Percentiles rank a stretch among this genome's conserved stretches.
Evolutionary conservation across 2,797 vertebrate genomes (phyloP).

Genomic region (Cirrhinus mrigala): DNA sequence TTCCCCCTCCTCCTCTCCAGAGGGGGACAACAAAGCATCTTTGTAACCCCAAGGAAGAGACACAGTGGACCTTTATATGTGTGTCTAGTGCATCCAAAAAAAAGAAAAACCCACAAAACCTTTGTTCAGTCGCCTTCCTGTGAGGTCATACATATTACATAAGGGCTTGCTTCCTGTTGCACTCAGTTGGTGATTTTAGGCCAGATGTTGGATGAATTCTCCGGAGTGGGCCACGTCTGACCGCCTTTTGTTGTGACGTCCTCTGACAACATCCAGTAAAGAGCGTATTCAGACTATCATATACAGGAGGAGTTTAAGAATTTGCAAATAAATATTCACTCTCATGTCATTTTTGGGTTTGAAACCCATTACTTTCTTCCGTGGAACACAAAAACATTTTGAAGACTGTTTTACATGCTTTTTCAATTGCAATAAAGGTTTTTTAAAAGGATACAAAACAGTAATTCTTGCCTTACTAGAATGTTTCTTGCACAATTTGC

Average conservation of each 20-base stretch:
- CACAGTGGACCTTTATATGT: constrained; percentile 53
- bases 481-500: not conserved
- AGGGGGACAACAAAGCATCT: constrained; percentile 52
- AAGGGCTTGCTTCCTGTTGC: constrained; percentile 58
- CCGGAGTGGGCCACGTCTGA: constrained; percentile 28
- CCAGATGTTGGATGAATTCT: constrained; percentile 41
- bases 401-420: not conserved
- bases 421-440: not conserved
- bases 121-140: constrained; percentile 66
- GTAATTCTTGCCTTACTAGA: not conserved
- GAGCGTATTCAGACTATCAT: not conserved
- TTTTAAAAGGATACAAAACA: not conserved
- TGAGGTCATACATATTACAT: constrained; percentile 74
- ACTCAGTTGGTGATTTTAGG: constrained; percentile 23
- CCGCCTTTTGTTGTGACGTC: not conserved
- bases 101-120: constrained; percentile 47
- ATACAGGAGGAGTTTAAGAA: not conserved
- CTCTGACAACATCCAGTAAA: not conserved
- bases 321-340: not conserved
- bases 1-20: constrained; percentile 9
- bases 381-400: not conserved
- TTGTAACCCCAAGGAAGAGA: constrained; percentile 42
- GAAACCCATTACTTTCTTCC: not conserved
- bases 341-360: not conserved
- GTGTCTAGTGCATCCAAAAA: constrained; percentile 45